Conservation (phyloP, 2,797 vertebrate genomes). For the Tenualosa thibaudeaui region DNA sequence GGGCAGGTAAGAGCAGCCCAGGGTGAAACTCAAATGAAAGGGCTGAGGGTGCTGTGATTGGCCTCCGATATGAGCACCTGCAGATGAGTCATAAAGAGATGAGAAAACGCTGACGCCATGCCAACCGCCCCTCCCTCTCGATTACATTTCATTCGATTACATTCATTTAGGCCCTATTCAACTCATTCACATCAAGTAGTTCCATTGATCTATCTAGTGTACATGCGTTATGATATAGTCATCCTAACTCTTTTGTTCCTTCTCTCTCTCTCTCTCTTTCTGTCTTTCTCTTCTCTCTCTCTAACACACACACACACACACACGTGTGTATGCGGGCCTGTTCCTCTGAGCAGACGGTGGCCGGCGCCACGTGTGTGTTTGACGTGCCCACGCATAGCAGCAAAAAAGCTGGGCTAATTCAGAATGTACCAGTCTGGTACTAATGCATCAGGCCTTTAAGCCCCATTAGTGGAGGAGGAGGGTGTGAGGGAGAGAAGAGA, state of each 20-base stretch:
- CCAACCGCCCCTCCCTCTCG: not conserved
- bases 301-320: not conserved
- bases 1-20: no score
- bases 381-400: not conserved
- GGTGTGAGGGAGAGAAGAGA: not conserved
- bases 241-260: not conserved
- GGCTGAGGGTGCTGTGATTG: not conserved
- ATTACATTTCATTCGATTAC: not conserved
- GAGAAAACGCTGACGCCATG: not conserved
- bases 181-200: not conserved
- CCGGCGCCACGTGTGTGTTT: constrained; percentile 1
- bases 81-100: constrained; percentile 14
- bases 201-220: not conserved
- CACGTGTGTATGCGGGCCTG: not conserved
- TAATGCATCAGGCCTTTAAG: not conserved
- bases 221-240: not conserved
- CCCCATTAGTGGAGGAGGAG: not conserved
- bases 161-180: not conserved
- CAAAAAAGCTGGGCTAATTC: not conserved
- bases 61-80: not conserved
- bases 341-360: not conserved
- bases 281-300: constrained; percentile 5
- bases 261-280: no score
- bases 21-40: not conserved
- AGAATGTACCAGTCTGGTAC: not conserved